These are phyloP conservation scores for Mycteria americana DNA, from an alignment of 2,797 vertebrate species.

Conservation along the genomic window DNA sequence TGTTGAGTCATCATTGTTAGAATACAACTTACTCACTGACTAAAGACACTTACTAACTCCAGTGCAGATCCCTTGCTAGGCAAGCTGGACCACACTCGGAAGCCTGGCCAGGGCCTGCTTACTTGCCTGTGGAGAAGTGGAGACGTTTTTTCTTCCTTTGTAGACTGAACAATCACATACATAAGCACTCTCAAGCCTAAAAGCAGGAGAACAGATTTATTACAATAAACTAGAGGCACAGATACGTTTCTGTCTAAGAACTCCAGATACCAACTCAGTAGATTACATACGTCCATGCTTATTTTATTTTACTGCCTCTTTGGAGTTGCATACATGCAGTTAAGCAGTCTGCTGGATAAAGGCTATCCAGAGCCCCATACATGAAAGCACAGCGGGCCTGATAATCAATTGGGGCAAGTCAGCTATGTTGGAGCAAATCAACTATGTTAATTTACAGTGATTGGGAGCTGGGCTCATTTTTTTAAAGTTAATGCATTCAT, in stretches of 20 bases:
- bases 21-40: neutral
- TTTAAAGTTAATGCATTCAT: neutral
- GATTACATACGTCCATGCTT: neutral
- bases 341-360: neutral
- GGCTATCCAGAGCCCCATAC: neutral
- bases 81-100: neutral
- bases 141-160: neutral
- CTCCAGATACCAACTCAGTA: neutral
- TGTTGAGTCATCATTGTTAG: neutral
- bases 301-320: neutral
- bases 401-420: neutral
- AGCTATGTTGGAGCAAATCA: neutral
- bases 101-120: neutral
- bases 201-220: neutral
- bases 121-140: neutral
- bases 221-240: neutral
- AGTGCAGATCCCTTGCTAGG: fast-evolving
- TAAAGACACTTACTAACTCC: neutral
- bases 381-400: neutral
- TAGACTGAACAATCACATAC: neutral
- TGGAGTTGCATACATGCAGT: neutral
- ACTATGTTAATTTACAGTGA: neutral
- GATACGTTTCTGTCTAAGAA: neutral
- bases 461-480: neutral
- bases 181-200: neutral